Evolutionary conservation across 2,888 invertebrate species (phyloP).

Genomic region (Lasioglossum villosulum): DNA sequence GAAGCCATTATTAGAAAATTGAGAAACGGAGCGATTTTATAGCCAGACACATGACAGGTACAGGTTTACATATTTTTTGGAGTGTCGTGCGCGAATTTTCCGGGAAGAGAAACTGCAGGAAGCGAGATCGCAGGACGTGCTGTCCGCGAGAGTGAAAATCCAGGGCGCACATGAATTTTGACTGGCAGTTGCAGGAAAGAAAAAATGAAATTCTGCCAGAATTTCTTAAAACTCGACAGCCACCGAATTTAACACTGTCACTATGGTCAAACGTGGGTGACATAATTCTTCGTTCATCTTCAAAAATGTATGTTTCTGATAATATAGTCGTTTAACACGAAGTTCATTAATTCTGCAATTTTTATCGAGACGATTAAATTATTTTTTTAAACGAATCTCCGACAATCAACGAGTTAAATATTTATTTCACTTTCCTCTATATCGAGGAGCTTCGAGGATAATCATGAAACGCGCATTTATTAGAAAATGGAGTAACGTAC

Average conservation of each 20-base stretch:
- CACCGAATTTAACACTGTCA: background rate
- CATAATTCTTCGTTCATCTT: background rate
- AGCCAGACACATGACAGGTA: background rate
- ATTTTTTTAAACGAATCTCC: background rate
- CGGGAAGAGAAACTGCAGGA: background rate
- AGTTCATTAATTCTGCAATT: background rate
- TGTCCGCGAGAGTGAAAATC: conserved; percentile 21
- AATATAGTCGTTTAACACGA: too few species aligned
- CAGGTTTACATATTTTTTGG: background rate
- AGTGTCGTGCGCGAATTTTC: background rate
- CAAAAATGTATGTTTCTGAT: background rate
- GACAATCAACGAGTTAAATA: background rate
- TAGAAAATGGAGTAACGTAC: background rate
- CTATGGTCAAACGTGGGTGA: background rate
- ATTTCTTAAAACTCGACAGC: background rate
- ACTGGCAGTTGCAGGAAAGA: background rate
- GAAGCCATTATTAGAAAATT: background rate
- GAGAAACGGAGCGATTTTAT: background rate
- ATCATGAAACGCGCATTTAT: background rate
- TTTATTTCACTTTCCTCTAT: background rate
- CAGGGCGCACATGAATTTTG: background rate
- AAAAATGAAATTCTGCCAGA: background rate
- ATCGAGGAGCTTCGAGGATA: background rate
- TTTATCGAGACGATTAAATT: background rate
- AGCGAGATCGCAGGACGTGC: background rate